Conservation (phyloP, 2,888 invertebrate species). For the Chrysotoxum bicinctum region DNA sequence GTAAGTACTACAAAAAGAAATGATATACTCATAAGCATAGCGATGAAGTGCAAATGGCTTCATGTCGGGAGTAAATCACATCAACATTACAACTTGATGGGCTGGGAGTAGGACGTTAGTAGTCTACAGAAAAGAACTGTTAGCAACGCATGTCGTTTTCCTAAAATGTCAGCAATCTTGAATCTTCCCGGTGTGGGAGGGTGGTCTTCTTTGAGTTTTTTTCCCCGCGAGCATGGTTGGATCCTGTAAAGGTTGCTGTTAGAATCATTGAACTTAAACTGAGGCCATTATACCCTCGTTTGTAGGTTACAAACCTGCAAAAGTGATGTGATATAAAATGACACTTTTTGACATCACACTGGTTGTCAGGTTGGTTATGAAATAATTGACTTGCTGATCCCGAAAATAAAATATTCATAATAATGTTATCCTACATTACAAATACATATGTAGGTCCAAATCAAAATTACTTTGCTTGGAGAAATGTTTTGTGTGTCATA, state of each 20-base stretch:
- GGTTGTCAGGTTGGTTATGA: neutral
- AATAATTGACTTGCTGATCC: conserved; percentile 19
- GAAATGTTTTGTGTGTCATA: neutral
- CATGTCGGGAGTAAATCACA: conserved; percentile 47
- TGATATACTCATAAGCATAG: neutral
- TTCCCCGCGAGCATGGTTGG: neutral
- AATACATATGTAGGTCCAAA: neutral
- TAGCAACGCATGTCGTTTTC: conserved; percentile 31
- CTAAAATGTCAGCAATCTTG: conserved; percentile 10
- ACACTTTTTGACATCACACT: conserved; percentile 24
- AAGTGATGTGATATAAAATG: conserved; percentile 1
- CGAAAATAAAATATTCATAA: neutral
- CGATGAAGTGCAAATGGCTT: conserved; percentile 34
- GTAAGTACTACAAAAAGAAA: conserved; percentile 32
- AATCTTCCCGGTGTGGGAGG: neutral
- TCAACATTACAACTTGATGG: conserved; percentile 35
- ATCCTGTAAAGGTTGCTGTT: neutral
- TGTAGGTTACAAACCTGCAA: conserved; percentile 29
- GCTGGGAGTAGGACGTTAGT: neutral
- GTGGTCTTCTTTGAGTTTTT: neutral
- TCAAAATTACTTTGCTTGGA: neutral
- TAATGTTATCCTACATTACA: no score
- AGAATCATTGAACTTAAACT: conserved; percentile 55
- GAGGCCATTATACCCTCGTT: conserved; percentile 50
- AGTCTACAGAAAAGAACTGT: neutral